Conservation (phyloP, 2,113 vertebrate species). For the Meles meles region DNA sequence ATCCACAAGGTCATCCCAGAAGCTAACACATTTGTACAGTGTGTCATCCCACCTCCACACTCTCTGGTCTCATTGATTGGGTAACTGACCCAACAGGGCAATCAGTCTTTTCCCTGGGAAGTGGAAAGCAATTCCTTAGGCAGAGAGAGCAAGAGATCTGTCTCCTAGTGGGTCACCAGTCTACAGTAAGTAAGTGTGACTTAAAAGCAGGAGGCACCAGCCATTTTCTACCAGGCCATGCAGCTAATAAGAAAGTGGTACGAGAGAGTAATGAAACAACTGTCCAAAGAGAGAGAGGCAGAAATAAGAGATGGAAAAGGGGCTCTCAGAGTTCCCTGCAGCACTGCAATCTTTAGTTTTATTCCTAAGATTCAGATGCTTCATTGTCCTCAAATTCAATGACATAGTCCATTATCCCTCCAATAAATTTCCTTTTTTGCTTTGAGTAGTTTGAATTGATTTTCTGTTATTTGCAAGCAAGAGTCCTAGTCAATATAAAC, state of each 20-base stretch:
- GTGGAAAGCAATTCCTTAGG: background rate
- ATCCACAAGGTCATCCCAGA: background rate
- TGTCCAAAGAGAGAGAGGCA: background rate
- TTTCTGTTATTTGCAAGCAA: conserved; percentile 37
- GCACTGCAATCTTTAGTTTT: background rate
- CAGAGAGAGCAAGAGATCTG: background rate
- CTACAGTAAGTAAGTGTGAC: background rate
- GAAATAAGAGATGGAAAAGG: background rate
- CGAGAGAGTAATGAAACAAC: background rate
- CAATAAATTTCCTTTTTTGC: background rate
- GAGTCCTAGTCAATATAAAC: background rate
- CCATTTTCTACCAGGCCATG: background rate
- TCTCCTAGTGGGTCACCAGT: background rate
- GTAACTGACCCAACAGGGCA: background rate
- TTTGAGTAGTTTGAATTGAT: conserved; percentile 23
- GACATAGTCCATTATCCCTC: background rate
- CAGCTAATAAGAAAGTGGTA: background rate
- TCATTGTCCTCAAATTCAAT: background rate
- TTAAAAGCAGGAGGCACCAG: background rate
- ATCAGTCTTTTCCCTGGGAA: background rate
- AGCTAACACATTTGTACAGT: background rate
- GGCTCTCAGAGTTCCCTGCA: background rate
- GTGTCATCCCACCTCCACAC: fast-evolving
- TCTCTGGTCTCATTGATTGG: background rate
- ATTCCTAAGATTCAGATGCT: background rate